Evolutionary conservation across 2,888 invertebrate species (phyloP).

Genomic region (Operophtera brumata): DNA sequence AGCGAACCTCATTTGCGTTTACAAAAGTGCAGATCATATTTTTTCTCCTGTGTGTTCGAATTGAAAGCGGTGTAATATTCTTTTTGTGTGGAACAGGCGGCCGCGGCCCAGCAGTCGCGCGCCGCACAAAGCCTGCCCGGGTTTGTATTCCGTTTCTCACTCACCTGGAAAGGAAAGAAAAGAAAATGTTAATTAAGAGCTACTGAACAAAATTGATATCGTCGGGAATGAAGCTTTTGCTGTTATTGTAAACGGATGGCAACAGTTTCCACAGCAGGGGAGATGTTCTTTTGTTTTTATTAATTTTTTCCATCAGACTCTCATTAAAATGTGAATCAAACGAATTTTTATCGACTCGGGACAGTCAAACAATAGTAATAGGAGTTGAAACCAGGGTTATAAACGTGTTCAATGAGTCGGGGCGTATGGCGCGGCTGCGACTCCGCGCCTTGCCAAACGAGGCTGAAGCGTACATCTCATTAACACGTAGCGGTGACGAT

Average conservation of each 20-base stretch:
- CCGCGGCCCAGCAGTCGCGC: conserved; percentile 42
- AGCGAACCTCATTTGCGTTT: conserved; percentile 75
- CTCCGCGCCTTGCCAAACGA: conserved; percentile 61
- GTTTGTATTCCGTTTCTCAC: conserved; percentile 73
- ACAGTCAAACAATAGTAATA: not conserved
- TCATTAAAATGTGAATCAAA: conserved; percentile 19
- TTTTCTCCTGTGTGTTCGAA: conserved; percentile 70
- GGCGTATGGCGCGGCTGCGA: conserved; percentile 1
- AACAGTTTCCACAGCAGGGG: conserved; percentile 49
- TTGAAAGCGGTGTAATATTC: conserved; percentile 76
- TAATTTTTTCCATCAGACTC: conserved; percentile 14
- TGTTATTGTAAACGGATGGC: conserved; percentile 69
- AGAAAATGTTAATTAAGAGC: conserved; percentile 79
- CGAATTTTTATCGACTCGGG: conserved; percentile 1
- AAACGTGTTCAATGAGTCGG: conserved; percentile 8
- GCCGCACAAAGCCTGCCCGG: conserved; percentile 65
- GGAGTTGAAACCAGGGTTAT: conserved; percentile 3
- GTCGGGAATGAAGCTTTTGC: conserved; percentile 63
- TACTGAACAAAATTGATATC: conserved; percentile 77
- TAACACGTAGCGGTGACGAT: conserved; percentile 67
- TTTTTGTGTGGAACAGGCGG: conserved; percentile 62
- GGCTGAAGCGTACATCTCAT: conserved; percentile 70
- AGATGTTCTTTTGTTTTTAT: conserved; percentile 40
- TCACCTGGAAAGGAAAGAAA: conserved; percentile 80
- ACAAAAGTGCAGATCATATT: conserved; percentile 77